Evolutionary conservation across 2,888 invertebrate genomes (phyloP).

Genomic region (Drosophila fulvimacula): DNA sequence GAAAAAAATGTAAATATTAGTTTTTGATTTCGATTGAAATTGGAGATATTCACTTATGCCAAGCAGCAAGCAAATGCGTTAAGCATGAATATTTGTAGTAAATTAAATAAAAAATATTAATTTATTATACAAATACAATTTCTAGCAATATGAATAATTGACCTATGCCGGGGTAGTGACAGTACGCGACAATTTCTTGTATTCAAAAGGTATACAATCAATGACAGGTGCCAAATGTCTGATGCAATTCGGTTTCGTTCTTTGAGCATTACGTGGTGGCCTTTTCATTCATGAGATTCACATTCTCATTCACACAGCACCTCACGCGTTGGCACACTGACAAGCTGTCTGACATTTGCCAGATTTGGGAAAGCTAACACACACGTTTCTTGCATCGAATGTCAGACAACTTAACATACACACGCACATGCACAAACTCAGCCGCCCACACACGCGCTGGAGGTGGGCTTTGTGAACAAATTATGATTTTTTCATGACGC

Average conservation of each 20-base stretch:
- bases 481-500: conserved; percentile 59
- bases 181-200: conserved; percentile 39
- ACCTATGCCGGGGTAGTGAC: not conserved
- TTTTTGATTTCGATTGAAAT: conserved; percentile 61
- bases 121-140: not conserved
- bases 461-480: conserved; percentile 33
- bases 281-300: conserved; percentile 60
- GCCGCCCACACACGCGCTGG: not conserved
- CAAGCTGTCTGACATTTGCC: conserved; percentile 65
- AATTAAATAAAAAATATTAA: conserved; percentile 1
- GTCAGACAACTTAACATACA: conserved; percentile 31
- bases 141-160: not conserved
- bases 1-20: conserved; percentile 61
- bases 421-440: not conserved
- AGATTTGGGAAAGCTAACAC: conserved; percentile 55
- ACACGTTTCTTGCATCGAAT: conserved; percentile 75
- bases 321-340: conserved; percentile 48
- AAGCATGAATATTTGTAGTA: not conserved
- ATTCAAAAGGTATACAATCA: conserved; percentile 37
- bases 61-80: not conserved
- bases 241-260: conserved; percentile 53
- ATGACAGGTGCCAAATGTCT: conserved; percentile 55
- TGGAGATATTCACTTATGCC: conserved; percentile 26
- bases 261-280: conserved; percentile 27
- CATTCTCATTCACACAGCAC: conserved; percentile 28